Base-by-base conservation (phyloP, 2,113 vertebrate species). In the Bufo bufo region DNA sequence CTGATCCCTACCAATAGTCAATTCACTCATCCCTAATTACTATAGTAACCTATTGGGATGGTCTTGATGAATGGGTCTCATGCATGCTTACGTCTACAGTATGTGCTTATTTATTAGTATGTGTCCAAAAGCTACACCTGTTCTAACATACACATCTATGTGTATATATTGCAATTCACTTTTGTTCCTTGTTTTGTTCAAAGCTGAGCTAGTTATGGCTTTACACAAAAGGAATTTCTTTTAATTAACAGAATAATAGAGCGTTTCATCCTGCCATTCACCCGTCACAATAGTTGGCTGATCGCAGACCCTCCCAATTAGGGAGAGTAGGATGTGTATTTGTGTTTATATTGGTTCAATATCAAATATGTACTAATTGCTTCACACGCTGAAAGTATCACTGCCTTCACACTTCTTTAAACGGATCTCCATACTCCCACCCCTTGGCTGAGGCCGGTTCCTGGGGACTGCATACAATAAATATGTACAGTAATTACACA, bases 271-370 rank as follows among this genome's bases (percentile, higher is more conserved):
- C 81, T 78, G 72, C 82, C 72, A 77, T 88, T 88, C 84, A 84
- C 87, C 87, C 87, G 56, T 78, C 84, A 88, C 82, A 84, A 88
- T 84, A 69, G 47, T 58, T 84, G 87, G 74, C 74, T 84, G 87
- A 77, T 54, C 87, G 47, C 72, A 78, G 71, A 83, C 82, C 79
- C 72, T 84, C 49, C 72, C 82, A 88, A 88, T 88, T 88, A 88
- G 82, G 69, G 72, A 77, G 81, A 72, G 82, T 82, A 88, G 87
- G 81, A 84, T 84, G 82, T 56, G 54, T 88, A 88, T 88, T 88
- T 88, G 59, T 88, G 87, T 88, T 88, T 88, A 88, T 88, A 88
- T 88, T 88, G 87, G 87, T 88, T 88, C 87, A 84, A 88, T 88
- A 84, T 88, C 87, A 88, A 88, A 88, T 84, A 88, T 88, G 77